A percentile compares a stretch with the other conserved stretches of the same genome.
Evolutionary conservation across 2,888 invertebrate genomes (phyloP).

Genomic region (Mimachlamys varia): DNA sequence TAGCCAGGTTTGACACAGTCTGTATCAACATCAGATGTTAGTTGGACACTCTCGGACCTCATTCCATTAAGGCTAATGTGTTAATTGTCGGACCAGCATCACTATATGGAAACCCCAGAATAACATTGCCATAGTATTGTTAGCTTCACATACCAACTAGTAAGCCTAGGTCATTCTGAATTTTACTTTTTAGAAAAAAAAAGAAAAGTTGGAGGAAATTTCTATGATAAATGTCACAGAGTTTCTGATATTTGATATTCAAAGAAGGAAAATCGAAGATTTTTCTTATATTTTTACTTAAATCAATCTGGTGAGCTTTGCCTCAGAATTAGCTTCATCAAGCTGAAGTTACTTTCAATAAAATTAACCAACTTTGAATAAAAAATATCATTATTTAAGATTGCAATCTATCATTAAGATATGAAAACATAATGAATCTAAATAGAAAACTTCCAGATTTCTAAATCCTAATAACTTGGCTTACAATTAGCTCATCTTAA

Average conservation of each 20-base stretch:
- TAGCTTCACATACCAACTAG: not conserved
- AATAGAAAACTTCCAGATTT: no score
- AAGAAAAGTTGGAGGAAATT: not conserved
- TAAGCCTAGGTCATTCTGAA: not conserved
- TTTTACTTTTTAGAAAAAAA: not conserved
- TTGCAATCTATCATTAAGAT: no score
- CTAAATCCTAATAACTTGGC: no score
- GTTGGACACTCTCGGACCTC: not conserved
- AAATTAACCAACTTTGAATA: no score
- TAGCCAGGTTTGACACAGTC: not conserved
- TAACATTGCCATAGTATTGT: not conserved
- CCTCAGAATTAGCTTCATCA: no score
- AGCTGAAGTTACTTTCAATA: no score
- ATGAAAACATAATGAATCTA: no score
- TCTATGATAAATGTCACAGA: not conserved
- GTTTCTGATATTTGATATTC: not conserved
- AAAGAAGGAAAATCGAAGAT: no score
- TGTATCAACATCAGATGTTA: not conserved
- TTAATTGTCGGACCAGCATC: not conserved
- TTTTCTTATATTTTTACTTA: no score
- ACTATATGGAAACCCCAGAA: not conserved
- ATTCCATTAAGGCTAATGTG: slow-evolving; percentile 21
- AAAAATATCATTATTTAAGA: no score
- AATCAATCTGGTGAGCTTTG: no score
- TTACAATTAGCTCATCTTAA: no score